Evolutionary conservation across 2,888 invertebrate species (phyloP), one percentile per base, ranked within the genome.

Genomic region (Trissolcus brochymenae): DNA sequence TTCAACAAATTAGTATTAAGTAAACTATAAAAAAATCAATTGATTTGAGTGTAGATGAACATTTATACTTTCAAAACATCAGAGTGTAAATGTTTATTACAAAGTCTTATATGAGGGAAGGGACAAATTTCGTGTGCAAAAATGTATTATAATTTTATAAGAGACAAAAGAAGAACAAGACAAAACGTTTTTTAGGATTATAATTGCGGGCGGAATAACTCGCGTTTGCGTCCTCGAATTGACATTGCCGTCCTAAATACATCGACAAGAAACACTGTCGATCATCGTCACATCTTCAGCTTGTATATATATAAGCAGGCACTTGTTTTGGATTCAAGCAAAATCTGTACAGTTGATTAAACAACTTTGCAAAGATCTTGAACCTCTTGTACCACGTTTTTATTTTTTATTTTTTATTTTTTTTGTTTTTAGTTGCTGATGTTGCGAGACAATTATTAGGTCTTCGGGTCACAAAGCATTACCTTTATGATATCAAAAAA

Each of bases 201-300:
- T 66, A 21, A 21, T 57, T 40, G 57, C 60, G 71, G 59, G 54
- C 57, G 55, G 57, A 72, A 72, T 73, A 65, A 70, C 65, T 70
- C 76, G 76, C 76, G 46, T 67, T 74, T 67, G 73, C 73, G 73
- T 74, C 73, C 73, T 74, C 57, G 56, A 49, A 74, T 66, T 73
- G 72, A 81, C 78, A 80, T 82, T 85, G 86, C 86, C 86, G 86
- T 87, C 86, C 86, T 84, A 81, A 72, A 81, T 82, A 86, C 86
- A 87, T 86, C 86, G 86, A 87, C 81, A 82, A 81, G 53, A 74
- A 79, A 66, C 60, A 41, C 64, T 55, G 57, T 60, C 40, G 68
- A 62, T 57, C 49, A 4, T 16, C 46, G 54, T 17, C 46, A 25
- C 14, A 6, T 43, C 35, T 57, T 51, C 40, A 50, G 49, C 43